Evolutionary conservation across 2,113 vertebrate genomes (phyloP).

Genomic region (Lota lota): DNA sequence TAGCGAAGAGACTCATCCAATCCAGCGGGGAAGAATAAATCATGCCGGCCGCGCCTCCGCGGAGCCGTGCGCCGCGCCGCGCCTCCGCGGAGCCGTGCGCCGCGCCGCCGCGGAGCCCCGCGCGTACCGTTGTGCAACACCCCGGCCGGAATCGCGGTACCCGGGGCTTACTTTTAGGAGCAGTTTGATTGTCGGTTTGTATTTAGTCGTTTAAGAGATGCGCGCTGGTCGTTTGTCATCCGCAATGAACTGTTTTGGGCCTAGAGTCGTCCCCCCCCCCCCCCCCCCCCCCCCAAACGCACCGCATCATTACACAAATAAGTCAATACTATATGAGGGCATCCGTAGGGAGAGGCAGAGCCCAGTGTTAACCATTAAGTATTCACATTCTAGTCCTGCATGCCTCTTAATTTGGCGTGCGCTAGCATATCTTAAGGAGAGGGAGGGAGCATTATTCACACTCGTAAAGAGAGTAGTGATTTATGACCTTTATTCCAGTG

Average conservation of each 20-base stretch:
- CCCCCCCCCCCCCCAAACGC: constrained; percentile 21
- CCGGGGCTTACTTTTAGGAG: not conserved
- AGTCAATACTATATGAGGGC: constrained; percentile 26
- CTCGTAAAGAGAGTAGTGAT: too few relatives aligned
- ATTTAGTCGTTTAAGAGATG: constrained; percentile 4
- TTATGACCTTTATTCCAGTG: too few relatives aligned
- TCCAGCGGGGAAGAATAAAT: too few relatives aligned
- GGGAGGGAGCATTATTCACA: too few relatives aligned
- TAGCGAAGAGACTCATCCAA: constrained; percentile 10
- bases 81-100: too few relatives aligned
- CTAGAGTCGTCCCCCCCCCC: constrained; percentile 25
- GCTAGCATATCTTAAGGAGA: too few relatives aligned
- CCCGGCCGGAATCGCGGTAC: too few relatives aligned
- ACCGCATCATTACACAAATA: constrained; percentile 19
- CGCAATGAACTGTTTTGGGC: constrained; percentile 29
- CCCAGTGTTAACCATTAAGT: constrained; percentile 18
- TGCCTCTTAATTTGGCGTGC: not conserved
- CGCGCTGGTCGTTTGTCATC: constrained; percentile 17
- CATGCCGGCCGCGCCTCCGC: too few relatives aligned
- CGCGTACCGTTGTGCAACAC: too few relatives aligned
- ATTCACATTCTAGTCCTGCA: constrained; percentile 6
- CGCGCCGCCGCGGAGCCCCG: too few relatives aligned
- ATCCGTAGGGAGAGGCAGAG: constrained; percentile 2
- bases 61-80: too few relatives aligned
- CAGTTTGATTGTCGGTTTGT: not conserved